These are phyloP conservation scores for Xiphorhynchus elegans DNA, from an alignment of 2,113 vertebrate genomes.

Conservation along the genomic window DNA sequence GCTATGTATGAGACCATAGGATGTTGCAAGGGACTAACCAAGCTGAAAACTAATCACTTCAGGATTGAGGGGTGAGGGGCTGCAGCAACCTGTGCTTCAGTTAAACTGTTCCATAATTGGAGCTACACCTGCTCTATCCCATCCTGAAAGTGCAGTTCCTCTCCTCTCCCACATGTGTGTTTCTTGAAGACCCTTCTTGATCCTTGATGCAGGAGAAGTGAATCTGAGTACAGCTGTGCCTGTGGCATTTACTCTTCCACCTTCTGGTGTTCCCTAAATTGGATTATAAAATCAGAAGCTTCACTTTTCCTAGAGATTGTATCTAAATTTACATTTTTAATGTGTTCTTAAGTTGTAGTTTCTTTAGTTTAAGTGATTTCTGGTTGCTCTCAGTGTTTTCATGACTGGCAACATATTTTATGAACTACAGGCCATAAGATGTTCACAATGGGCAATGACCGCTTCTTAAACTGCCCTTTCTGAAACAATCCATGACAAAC, in stretches of 20 bases:
- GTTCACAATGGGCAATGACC: not conserved
- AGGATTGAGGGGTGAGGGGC: accelerated
- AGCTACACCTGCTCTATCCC: not conserved
- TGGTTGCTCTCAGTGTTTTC: not conserved
- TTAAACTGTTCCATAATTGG: not conserved
- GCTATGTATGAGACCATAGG: accelerated
- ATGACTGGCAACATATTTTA: not conserved
- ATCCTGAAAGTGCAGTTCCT: not conserved
- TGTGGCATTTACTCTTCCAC: not conserved
- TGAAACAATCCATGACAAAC: not conserved
- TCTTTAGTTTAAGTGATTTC: not conserved
- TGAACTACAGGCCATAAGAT: not conserved
- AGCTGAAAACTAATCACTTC: accelerated
- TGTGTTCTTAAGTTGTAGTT: not conserved
- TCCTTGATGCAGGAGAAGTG: not conserved
- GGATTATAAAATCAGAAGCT: not conserved
- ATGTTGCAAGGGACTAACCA: not conserved
- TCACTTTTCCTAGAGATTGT: not conserved
- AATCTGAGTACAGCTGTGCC: not conserved
- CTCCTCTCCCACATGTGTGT: accelerated
- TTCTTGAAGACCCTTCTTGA: not conserved
- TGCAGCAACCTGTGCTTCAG: not conserved
- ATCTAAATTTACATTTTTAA: not conserved
- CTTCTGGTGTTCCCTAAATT: not conserved
- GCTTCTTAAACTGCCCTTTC: not conserved